phyloP scores from a whole-genome alignment of 1,140 invertebrate genomes.

The Rhopalosiphum maidis region DNA sequence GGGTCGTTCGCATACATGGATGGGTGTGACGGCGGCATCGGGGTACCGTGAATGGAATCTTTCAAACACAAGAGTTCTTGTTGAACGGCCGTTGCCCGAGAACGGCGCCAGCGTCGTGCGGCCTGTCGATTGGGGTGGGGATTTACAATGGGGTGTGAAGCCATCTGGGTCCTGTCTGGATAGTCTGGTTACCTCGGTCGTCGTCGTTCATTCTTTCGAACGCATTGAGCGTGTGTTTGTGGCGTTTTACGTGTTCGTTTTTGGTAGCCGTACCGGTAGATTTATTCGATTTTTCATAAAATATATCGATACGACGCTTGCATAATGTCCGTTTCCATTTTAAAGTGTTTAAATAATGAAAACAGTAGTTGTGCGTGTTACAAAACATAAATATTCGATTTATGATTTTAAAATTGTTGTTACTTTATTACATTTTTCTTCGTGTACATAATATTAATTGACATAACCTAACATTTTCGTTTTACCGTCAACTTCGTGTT shows the following conservation, averaged over 20 bases:
- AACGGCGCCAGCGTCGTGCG: background rate
- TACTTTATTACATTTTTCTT: background rate
- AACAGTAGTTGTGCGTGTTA: background rate
- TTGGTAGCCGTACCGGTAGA: background rate
- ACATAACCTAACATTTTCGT: background rate
- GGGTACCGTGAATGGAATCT: background rate
- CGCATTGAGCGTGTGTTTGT: background rate
- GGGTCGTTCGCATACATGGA: background rate
- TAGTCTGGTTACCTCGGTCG: background rate
- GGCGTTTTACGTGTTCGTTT: background rate
- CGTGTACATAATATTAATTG: background rate
- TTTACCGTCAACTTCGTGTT: background rate
- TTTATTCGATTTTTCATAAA: background rate
- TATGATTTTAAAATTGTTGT: background rate
- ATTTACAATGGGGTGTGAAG: background rate
- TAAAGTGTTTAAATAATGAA: background rate
- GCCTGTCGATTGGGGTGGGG: background rate
- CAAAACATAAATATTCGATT: background rate
- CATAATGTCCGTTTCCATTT: background rate
- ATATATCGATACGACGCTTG: background rate
- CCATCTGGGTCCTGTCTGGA: background rate
- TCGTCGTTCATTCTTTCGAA: background rate
- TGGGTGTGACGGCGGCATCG: background rate
- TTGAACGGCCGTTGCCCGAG: background rate
- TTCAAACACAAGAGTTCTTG: background rate